These are phyloP conservation scores for Gortyna flavago DNA, from an alignment of 2,888 invertebrate species.

Conservation along the genomic window DNA sequence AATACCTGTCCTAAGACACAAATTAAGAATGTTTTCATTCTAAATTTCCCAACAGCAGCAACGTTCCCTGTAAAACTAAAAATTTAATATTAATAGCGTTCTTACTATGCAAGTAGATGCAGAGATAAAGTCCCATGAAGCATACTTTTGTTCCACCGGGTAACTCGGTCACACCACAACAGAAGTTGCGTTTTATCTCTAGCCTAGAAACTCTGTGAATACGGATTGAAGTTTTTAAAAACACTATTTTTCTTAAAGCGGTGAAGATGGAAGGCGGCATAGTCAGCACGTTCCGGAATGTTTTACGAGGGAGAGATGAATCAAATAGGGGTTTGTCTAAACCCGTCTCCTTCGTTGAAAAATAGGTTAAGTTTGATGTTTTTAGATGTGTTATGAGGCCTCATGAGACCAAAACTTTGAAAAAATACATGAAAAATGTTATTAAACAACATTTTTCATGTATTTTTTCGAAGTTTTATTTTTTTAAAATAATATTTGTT, in stretches of 20 bases:
- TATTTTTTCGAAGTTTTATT: constrained; percentile 14
- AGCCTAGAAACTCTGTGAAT: constrained; percentile 57
- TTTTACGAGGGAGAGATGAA: constrained; percentile 52
- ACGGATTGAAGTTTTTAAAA: constrained; percentile 55
- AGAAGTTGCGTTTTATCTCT: constrained; percentile 67
- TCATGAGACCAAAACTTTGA: too few relatives aligned
- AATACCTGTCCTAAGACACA: neutral
- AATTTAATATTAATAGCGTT: constrained; percentile 57
- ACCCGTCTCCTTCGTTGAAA: neutral
- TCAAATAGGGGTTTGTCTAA: constrained; percentile 26
- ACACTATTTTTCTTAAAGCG: constrained; percentile 55
- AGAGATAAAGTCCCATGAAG: constrained; percentile 54
- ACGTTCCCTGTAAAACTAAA: neutral
- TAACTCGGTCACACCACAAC: constrained; percentile 74
- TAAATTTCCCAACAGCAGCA: neutral
- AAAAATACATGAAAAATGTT: constrained; percentile 21
- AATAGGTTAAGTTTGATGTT: constrained; percentile 27
- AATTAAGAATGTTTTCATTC: neutral
- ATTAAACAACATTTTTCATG: constrained; percentile 7
- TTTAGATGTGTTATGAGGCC: constrained; percentile 3
- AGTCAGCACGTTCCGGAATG: constrained; percentile 31
- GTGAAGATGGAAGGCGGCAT: constrained; percentile 35
- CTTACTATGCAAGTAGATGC: constrained; percentile 49
- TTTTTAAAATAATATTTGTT: too few relatives aligned
- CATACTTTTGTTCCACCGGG: constrained; percentile 59